These are phyloP conservation scores for Fukomys damarensis DNA, from an alignment of 2,113 vertebrate species.

Conservation along the genomic window DNA sequence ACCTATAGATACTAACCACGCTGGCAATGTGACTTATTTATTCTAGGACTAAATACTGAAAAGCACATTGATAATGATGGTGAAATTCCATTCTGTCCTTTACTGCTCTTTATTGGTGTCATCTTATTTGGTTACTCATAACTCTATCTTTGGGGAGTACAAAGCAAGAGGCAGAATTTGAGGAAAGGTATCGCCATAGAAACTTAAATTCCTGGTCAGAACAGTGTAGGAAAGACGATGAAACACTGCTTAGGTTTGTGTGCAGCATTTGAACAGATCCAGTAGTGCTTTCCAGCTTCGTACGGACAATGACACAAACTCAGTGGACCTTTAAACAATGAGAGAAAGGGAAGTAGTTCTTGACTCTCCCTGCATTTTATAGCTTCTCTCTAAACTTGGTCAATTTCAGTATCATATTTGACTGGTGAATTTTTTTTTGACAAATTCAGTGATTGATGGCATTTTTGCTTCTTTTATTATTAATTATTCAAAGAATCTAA, in stretches of 20 bases:
- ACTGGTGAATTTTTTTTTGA: not conserved
- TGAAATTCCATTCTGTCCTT: not conserved
- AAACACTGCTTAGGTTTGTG: not conserved
- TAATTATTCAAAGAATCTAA: constrained; percentile 18
- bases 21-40: not conserved
- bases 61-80: not conserved
- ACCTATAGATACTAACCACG: not conserved
- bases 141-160: not conserved
- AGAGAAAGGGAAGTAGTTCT: not conserved
- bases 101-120: not conserved
- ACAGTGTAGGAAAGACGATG: not conserved
- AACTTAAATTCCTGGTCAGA: not conserved
- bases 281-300: not conserved
- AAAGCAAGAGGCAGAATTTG: not conserved
- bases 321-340: not conserved
- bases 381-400: not conserved
- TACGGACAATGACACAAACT: not conserved
- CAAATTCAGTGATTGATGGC: not conserved
- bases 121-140: not conserved
- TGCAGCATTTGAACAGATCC: not conserved
- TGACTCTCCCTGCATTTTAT: not conserved
- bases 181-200: not conserved
- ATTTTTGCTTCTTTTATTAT: not conserved
- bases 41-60: not conserved
- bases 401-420: not conserved